phyloP scores from a whole-genome alignment of 2,888 invertebrate genomes.

The Trichacis sp. region DNA sequence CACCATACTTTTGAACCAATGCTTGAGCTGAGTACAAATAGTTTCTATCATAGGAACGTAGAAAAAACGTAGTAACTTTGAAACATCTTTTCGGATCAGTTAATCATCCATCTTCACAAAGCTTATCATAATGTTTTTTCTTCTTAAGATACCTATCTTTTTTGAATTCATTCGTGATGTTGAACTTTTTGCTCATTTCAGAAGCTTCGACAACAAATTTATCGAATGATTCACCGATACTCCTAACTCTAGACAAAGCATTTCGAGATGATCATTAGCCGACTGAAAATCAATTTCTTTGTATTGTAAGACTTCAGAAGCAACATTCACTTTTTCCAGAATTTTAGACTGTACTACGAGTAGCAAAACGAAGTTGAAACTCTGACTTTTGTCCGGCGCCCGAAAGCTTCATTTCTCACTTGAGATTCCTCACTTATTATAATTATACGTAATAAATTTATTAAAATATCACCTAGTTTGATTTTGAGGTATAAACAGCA shows the following conservation, averaged over 20 bases:
- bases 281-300: background rate
- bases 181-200: too few relatives aligned
- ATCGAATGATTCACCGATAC: too few relatives aligned
- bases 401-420: conserved; percentile 4
- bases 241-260: too few relatives aligned
- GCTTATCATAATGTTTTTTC: background rate
- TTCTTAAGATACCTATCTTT: background rate
- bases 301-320: conserved; percentile 8
- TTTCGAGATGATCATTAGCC: too few relatives aligned
- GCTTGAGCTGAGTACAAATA: background rate
- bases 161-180: too few relatives aligned
- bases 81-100: conserved; percentile 1
- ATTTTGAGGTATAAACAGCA: conserved; percentile 14
- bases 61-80: background rate
- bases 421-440: background rate
- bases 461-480: conserved; percentile 14
- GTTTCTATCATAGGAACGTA: background rate
- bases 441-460: conserved; percentile 8
- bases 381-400: background rate
- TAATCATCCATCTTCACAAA: conserved; percentile 5
- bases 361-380: conserved; percentile 2
- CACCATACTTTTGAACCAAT: background rate
- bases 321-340: conserved; percentile 2
- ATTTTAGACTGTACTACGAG: conserved; percentile 8
- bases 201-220: too few relatives aligned